phyloP scores from a whole-genome alignment of 2,113 vertebrate genomes.

The Laticauda laticaudata region DNA sequence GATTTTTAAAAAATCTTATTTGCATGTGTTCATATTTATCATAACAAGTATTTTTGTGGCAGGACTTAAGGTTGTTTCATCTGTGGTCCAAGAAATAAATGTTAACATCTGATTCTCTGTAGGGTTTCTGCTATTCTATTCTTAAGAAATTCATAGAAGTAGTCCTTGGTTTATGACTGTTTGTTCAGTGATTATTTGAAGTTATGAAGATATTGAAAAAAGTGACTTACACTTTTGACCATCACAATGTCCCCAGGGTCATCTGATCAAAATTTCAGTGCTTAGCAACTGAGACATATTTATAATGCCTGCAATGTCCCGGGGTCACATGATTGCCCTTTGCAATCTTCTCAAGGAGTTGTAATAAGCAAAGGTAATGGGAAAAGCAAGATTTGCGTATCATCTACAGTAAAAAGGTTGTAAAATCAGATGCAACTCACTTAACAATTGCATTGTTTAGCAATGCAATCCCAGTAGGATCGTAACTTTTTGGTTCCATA shows the following conservation, averaged over 20 bases:
- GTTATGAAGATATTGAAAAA: background rate
- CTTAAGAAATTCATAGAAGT: background rate
- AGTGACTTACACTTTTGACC: background rate
- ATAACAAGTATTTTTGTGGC: background rate
- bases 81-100: background rate
- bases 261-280: no score
- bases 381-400: background rate
- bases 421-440: background rate
- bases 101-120: background rate
- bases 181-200: background rate
- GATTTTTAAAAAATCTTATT: background rate
- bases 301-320: no score
- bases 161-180: background rate
- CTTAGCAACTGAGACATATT: no score
- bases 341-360: background rate
- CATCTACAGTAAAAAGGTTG: background rate
- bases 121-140: background rate
- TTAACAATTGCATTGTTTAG: background rate
- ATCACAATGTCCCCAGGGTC: background rate
- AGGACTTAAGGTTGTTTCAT: background rate
- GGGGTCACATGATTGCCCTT: background rate
- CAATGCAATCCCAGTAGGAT: background rate
- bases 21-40: background rate
- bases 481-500: background rate
- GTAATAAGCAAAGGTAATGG: background rate